Evolutionary conservation across 1,140 invertebrate genomes (phyloP).

Genomic region (Bactericera cockerelli): DNA sequence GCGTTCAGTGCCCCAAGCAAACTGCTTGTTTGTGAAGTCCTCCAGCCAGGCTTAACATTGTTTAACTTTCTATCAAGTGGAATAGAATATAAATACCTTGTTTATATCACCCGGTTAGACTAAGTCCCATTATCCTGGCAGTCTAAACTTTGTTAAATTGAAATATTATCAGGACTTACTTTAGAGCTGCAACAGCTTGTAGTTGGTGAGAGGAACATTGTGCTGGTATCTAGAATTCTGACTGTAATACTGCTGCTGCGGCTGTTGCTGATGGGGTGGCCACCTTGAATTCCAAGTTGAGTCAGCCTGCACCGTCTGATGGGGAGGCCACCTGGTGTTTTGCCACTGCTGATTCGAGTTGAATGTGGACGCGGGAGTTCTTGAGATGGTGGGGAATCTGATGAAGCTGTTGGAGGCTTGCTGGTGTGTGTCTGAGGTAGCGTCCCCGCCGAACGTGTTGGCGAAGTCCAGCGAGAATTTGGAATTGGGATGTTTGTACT

Average conservation of each 20-base stretch:
- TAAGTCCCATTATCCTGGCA: too few relatives aligned
- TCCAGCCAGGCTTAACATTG: too few relatives aligned
- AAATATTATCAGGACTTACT: too few relatives aligned
- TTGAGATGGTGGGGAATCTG: background rate
- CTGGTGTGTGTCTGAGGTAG: background rate
- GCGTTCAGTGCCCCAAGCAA: too few relatives aligned
- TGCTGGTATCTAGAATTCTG: conserved; percentile 2
- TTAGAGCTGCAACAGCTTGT: background rate
- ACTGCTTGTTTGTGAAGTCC: too few relatives aligned
- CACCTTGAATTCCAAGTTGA: conserved; percentile 5
- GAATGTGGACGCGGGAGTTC: background rate
- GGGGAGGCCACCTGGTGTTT: background rate
- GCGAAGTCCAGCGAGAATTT: background rate
- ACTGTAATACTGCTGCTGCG: background rate
- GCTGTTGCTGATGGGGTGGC: background rate
- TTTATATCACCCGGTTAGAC: too few relatives aligned
- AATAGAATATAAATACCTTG: too few relatives aligned
- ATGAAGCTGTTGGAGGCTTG: background rate
- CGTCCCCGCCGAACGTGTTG: background rate
- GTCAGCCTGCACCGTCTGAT: background rate
- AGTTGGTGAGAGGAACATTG: background rate
- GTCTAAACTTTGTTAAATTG: too few relatives aligned
- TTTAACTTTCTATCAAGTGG: too few relatives aligned
- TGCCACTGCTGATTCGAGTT: background rate
- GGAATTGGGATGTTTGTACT: background rate